phyloP scores from a whole-genome alignment of 2,797 vertebrate species.

The Rhincodon typus region DNA sequence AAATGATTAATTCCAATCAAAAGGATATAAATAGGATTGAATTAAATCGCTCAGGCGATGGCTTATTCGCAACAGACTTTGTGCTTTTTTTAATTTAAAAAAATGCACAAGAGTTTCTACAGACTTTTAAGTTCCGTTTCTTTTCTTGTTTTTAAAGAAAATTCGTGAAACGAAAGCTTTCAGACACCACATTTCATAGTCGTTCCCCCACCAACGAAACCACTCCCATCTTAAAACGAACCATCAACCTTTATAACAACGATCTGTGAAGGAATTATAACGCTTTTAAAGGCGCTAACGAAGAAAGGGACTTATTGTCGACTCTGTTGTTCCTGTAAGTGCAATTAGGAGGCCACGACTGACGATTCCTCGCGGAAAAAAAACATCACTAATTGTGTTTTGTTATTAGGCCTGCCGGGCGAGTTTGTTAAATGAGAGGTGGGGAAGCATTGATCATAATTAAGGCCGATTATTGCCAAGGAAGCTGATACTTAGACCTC shows the following conservation, averaged over 20 bases:
- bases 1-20: constrained; percentile 22
- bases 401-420: constrained; percentile 39
- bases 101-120: no score
- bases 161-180: background rate
- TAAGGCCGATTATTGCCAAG: constrained; percentile 26
- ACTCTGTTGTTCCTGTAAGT: constrained; percentile 51
- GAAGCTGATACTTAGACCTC: background rate
- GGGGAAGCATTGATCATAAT: constrained; percentile 11
- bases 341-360: constrained; percentile 49
- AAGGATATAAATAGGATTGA: background rate
- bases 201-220: background rate
- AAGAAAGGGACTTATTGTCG: constrained; percentile 52
- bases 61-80: background rate
- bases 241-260: background rate
- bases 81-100: background rate
- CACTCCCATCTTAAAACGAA: background rate
- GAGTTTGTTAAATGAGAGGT: background rate
- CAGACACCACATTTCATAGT: background rate
- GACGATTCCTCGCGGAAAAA: constrained; percentile 50
- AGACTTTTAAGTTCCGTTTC: no score
- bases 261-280: constrained; percentile 48
- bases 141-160: background rate
- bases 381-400: constrained; percentile 44
- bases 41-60: background rate
- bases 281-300: constrained; percentile 50